phyloP scores from a whole-genome alignment of 2,113 vertebrate genomes.

The Pterocles burchelli region DNA sequence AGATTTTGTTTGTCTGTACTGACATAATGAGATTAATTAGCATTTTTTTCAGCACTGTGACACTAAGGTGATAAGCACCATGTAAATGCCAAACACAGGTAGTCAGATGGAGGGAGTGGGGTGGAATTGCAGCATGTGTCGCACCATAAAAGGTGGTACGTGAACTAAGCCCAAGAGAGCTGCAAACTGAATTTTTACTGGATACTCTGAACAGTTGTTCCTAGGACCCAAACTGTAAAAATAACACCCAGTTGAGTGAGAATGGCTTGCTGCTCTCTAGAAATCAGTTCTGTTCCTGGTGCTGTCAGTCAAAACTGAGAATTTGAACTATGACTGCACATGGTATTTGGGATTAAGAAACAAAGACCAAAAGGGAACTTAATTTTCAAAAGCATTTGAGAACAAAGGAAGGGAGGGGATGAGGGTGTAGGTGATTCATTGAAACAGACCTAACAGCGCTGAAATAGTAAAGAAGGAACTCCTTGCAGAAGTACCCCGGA shows the following conservation, averaged over 20 bases:
- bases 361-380: slow-evolving; percentile 27
- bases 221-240: slow-evolving; percentile 18
- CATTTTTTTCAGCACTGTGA: neutral
- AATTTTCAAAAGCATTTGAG: slow-evolving; percentile 18
- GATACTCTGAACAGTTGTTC: slow-evolving; percentile 21
- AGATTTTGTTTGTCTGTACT: neutral
- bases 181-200: neutral
- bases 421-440: neutral
- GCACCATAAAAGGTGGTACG: neutral
- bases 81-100: neutral
- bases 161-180: accelerated
- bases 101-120: neutral
- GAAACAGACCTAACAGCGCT: neutral
- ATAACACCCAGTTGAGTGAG: neutral
- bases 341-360: slow-evolving; percentile 18
- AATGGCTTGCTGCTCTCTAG: slow-evolving; percentile 10
- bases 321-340: slow-evolving; percentile 18
- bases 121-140: neutral
- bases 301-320: slow-evolving; percentile 48
- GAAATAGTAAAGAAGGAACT: neutral
- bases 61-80: neutral
- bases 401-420: neutral
- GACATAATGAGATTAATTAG: neutral
- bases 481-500: neutral
- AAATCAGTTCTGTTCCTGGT: slow-evolving; percentile 35